Base-by-base conservation (phyloP, 2,888 invertebrate species). In the Thelaira solivaga region DNA sequence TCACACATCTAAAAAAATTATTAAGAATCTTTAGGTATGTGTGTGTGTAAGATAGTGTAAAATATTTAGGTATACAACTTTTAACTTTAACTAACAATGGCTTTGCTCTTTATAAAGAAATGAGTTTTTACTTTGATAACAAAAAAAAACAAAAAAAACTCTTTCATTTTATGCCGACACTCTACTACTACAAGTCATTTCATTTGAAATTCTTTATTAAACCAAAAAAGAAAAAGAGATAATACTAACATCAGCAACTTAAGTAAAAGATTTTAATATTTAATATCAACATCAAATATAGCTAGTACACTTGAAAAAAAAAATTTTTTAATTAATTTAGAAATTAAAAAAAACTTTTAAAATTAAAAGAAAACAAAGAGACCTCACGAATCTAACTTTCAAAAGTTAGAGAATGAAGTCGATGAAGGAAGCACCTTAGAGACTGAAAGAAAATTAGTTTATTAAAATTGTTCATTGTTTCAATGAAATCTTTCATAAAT, bases 51-150 rank as follows among this genome's bases (percentile, higher is more conserved):
- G 11, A 4, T n/a, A 18, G 7, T 41, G 8, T 39, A 31, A 10
- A 2, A n/a, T 45, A 55, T 59, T 45, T 49, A 49, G 39, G 41
- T 47, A 26, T 39, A 45, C 16, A 64, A 45, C 41, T 69, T 65
- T 36, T 22, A 53, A 20, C 47, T 51, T 41, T 49, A 65, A 61
- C 57, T 59, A 69, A 78, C 69, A 78, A 78, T 65, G 41, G 74
- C 26, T 74, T 51, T 47, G 53, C 31, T 73, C 51, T 64, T 26
- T 8, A 36, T 43, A 59, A 57, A 71, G 26, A 34, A 51, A 20
- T 34, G 13, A 57, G 8, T 1, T 39, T 18, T 16, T 47, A n/a
- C 16, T 36, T 10, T 11, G 10, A 2, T 29, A 47, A 34, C 10
- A 34, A 41, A 51, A 59, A 59, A 26, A 45, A 45, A 41, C 53